Percentiles rank a stretch among this genome's conserved stretches.
phyloP scores from a whole-genome alignment of 2,888 invertebrate genomes.

The Noctuana brunneofusca region DNA sequence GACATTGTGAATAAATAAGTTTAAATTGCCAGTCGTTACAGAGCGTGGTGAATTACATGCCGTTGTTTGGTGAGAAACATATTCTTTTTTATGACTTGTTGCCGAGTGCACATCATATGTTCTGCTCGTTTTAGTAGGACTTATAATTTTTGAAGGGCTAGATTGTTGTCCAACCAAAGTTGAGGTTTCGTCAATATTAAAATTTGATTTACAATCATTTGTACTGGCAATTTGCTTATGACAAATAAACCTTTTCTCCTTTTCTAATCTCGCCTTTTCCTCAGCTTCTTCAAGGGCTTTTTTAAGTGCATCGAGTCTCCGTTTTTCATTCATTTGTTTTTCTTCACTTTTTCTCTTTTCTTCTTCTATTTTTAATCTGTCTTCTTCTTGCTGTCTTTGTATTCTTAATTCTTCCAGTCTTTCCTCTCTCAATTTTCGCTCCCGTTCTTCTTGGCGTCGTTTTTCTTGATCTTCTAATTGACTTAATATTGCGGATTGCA shows the following conservation, averaged over 20 bases:
- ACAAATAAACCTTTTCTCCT: slow-evolving; percentile 76
- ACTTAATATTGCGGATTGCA: slow-evolving; percentile 92
- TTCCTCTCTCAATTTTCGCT: slow-evolving; percentile 89
- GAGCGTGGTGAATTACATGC: slow-evolving; percentile 74
- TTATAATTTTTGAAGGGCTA: slow-evolving; percentile 45
- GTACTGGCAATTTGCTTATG: slow-evolving; percentile 56
- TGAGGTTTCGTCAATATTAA: slow-evolving; percentile 49
- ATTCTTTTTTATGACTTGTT: slow-evolving; percentile 67
- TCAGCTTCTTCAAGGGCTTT: slow-evolving; percentile 91
- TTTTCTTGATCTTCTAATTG: slow-evolving; percentile 93
- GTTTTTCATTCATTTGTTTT: slow-evolving; percentile 87
- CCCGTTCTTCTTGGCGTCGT: slow-evolving; percentile 89
- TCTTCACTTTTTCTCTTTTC: slow-evolving; percentile 87
- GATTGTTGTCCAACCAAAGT: slow-evolving; percentile 42
- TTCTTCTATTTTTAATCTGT: slow-evolving; percentile 86
- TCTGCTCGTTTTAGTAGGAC: slow-evolving; percentile 70
- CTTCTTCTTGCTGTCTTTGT: slow-evolving; percentile 87
- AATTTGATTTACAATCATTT: slow-evolving; percentile 50
- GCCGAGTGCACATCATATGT: slow-evolving; percentile 73
- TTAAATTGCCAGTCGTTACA: slow-evolving; percentile 67
- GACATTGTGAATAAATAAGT: slow-evolving; percentile 72
- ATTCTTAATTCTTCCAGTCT: slow-evolving; percentile 90
- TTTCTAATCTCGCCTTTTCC: slow-evolving; percentile 87
- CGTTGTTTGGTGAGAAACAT: slow-evolving; percentile 66
- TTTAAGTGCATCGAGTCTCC: slow-evolving; percentile 88